Evolutionary conservation across 2,797 vertebrate species (phyloP).

Genomic region (Myotis planiceps): DNA sequence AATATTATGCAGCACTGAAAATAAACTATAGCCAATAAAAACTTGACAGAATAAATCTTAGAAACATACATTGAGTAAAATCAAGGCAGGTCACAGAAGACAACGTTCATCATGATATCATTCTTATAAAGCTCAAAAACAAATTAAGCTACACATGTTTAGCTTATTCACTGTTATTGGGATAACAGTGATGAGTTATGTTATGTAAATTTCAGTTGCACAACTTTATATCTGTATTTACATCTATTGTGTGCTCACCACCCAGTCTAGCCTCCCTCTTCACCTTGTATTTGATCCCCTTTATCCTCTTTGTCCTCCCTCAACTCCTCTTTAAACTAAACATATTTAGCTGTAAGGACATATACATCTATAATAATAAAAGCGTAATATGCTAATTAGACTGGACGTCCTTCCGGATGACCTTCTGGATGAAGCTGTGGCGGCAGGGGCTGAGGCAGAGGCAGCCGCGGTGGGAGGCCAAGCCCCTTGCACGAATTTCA

Average conservation of each 20-base stretch:
- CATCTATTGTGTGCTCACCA: neutral
- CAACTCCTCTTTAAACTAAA: neutral
- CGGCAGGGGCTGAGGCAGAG: too few relatives aligned
- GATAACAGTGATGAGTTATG: neutral
- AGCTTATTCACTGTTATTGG: neutral
- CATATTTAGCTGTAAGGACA: neutral
- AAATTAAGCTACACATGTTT: neutral
- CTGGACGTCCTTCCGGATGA: too few relatives aligned
- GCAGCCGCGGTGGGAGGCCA: too few relatives aligned
- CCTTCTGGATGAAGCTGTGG: too few relatives aligned
- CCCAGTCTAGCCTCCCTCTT: neutral
- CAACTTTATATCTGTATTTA: neutral
- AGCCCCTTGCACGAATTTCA: too few relatives aligned
- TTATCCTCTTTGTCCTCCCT: neutral
- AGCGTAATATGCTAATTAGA: too few relatives aligned
- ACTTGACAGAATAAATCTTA: neutral
- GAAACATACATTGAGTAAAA: neutral
- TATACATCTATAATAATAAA: neutral
- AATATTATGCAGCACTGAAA: neutral
- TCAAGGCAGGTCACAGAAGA: neutral
- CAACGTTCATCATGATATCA: neutral
- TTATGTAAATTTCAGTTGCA: neutral
- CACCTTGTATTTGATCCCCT: neutral
- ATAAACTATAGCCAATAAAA: neutral
- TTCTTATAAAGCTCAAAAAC: slow-evolving; percentile 11